A percentile compares a stretch with the other conserved stretches of the same genome.
Evolutionary conservation across 2,113 vertebrate genomes (phyloP).

Genomic region (Ciconia maguari): DNA sequence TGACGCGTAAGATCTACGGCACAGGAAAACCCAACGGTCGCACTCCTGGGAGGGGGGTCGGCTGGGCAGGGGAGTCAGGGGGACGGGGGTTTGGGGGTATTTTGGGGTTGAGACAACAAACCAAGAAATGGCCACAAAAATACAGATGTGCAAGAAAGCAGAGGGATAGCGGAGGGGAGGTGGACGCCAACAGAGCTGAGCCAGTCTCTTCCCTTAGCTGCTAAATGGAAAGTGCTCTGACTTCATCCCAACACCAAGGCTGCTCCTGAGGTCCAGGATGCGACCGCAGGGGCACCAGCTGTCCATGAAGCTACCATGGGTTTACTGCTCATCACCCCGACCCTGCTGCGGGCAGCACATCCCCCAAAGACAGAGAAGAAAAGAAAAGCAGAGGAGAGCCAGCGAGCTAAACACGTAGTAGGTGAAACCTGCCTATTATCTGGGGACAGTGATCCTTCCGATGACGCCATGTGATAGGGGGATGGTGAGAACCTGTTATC

Average conservation of each 20-base stretch:
- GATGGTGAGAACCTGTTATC: slow-evolving; percentile 89
- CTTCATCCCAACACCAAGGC: background rate
- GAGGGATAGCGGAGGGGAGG: background rate
- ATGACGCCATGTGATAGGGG: slow-evolving; percentile 90
- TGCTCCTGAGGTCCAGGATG: background rate
- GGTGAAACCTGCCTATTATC: slow-evolving; percentile 86
- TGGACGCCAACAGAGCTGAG: background rate
- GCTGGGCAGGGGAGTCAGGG: fast-evolving
- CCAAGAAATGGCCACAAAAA: background rate
- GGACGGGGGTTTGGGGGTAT: fast-evolving
- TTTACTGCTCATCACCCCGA: background rate
- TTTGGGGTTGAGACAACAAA: background rate
- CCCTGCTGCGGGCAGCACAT: background rate
- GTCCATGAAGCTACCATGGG: background rate
- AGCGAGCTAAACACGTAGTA: background rate
- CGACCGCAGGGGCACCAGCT: background rate
- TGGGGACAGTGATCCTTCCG: slow-evolving; percentile 91
- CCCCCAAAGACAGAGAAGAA: background rate
- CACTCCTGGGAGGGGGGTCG: background rate
- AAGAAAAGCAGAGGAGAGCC: slow-evolving; percentile 7
- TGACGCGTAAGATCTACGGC: slow-evolving; percentile 81
- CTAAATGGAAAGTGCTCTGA: fast-evolving
- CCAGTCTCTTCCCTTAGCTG: background rate
- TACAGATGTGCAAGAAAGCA: background rate
- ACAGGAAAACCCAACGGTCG: background rate